phyloP scores from a whole-genome alignment of 2,113 vertebrate species.

The Mormoops blainvillei region DNA sequence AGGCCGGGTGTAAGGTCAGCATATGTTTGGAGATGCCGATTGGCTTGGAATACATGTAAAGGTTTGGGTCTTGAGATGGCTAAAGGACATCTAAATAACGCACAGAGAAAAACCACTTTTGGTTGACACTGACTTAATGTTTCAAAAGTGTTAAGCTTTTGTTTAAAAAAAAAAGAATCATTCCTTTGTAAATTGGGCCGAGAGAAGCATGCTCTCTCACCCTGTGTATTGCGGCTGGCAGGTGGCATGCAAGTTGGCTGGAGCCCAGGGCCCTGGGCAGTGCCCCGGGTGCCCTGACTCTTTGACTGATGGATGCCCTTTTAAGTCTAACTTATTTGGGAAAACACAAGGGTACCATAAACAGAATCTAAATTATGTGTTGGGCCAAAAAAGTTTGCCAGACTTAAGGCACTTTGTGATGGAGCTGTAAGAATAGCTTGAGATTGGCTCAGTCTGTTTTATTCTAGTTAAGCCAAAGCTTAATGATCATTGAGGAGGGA shows the following conservation, averaged over 20 bases:
- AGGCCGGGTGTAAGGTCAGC: neutral
- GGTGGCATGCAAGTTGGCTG: neutral
- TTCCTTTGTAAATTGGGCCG: neutral
- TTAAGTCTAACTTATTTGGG: conserved; percentile 66
- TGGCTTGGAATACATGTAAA: neutral
- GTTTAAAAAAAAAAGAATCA: neutral
- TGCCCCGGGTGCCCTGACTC: conserved; percentile 43
- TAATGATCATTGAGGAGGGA: conserved; percentile 64
- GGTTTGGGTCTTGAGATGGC: conserved; percentile 3
- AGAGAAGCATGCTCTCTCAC: neutral
- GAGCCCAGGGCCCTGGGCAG: conserved; percentile 42
- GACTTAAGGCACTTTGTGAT: conserved; percentile 24
- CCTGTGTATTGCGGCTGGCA: neutral
- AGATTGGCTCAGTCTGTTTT: conserved; percentile 50
- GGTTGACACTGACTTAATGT: neutral
- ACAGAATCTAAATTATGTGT: neutral
- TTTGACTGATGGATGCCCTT: conserved; percentile 50
- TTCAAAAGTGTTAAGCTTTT: neutral
- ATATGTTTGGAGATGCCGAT: neutral
- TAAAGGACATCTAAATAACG: conserved; percentile 58
- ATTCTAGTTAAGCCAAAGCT: conserved; percentile 72
- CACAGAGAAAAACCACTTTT: conserved; percentile 42
- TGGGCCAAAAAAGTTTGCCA: conserved; percentile 59
- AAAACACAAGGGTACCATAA: conserved; percentile 49
- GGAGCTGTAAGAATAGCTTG: conserved; percentile 37